Percentiles rank a stretch among this genome's conserved stretches.
Conservation (phyloP, 2,888 invertebrate species). For the Byasa hedistus region DNA sequence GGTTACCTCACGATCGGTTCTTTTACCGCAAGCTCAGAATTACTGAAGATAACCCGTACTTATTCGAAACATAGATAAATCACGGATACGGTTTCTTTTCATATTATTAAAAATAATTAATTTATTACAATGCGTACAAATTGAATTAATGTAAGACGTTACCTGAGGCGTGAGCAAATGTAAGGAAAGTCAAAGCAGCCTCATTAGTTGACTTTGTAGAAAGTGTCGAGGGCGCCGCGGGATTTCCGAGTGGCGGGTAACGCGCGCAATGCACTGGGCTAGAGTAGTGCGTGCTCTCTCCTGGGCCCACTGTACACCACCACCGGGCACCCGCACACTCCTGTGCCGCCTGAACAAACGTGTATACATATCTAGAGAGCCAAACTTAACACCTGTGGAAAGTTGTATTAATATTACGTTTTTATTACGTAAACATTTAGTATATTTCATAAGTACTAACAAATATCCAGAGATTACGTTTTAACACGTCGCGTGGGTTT, state of each 20-base stretch:
- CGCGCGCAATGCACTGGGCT: conserved; percentile 83
- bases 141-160: not conserved
- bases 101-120: too few species aligned
- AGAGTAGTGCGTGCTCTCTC: conserved; percentile 83
- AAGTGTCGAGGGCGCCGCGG: conserved; percentile 11
- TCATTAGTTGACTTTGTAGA: not conserved
- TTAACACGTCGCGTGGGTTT: too few species aligned
- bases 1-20: too few species aligned
- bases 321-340: conserved; percentile 81
- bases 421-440: too few species aligned
- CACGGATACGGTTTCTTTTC: too few species aligned
- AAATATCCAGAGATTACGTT: too few species aligned
- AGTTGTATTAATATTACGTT: too few species aligned
- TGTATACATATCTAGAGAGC: not conserved
- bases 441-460: too few species aligned
- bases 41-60: too few species aligned
- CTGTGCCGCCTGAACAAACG: conserved; percentile 58
- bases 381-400: too few species aligned
- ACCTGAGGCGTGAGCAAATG: conserved; percentile 40
- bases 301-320: conserved; percentile 80
- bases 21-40: too few species aligned
- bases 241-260: conserved; percentile 73
- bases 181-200: conserved; percentile 44
- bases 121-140: not conserved
- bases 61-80: too few species aligned